Evolutionary conservation across 2,797 vertebrate species (phyloP), one percentile per base, ranked within the genome.

Genomic region (Rhyacichthys aspro): DNA sequence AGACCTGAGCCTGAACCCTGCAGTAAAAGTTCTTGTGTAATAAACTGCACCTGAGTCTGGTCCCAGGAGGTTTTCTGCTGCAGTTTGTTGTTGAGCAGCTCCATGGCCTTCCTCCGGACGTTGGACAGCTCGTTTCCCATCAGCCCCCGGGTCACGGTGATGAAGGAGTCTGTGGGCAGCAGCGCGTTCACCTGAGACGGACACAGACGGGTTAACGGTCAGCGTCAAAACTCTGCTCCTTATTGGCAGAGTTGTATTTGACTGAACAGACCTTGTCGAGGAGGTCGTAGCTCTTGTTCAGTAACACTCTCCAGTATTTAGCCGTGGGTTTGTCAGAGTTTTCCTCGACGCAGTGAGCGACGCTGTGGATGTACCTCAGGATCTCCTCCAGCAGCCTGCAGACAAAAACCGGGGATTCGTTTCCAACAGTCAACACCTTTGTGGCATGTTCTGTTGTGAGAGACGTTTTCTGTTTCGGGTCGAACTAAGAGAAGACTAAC

Each of bases 261-360:
- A 5, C 23, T 6, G 7, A 3, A 28, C 55, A 1, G 46, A 98
- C 97, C 90, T 98, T 98, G 55, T 99, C 97, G 65, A 99, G 83
- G 61, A 94, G 74, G n/a, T 98, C 96, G 0, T 98, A 99, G 7
- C 91, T 82, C 73, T 96, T 98, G 55, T 91, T 97, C 33, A 99
- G 95, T 49, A 98, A 92, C 11, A 94, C 95, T 53, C 96, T 94
- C 97, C 97, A 98, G 72, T 97, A 99, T 85, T 96, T 98, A 23
- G 92, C 94, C 0, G 94, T 97, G 39, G 94, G 90, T 66, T 93
- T 93, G 81, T 97, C 93, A 0, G 91, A 76, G 0, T 96, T 95
- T 62, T 88, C 88, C 88, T 99, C 96, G 64, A 95, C 82, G 0
- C 94, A 94, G 47, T 78, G 93, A 3, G 96, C 96, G 1, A 97